Evolutionary conservation across 1,140 invertebrate species (phyloP).

Genomic region (Periplaneta americana): DNA sequence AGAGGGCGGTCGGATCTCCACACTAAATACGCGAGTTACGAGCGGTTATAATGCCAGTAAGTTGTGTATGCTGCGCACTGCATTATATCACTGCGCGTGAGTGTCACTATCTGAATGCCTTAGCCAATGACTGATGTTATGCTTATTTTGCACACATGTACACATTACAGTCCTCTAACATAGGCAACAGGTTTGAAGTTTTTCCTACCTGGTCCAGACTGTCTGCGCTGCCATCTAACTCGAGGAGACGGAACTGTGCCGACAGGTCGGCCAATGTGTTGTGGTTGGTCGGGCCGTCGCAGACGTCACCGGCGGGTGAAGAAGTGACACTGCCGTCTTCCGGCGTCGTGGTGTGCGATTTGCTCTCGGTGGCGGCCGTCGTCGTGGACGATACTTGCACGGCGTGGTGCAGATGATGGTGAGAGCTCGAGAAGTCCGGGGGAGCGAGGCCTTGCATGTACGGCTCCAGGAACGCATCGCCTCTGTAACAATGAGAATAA

Average conservation of each 20-base stretch:
- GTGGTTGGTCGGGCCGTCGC: not conserved
- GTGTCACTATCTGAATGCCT: too few species aligned
- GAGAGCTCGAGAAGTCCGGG: not conserved
- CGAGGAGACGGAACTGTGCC: slow-evolving; percentile 11
- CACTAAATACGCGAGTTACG: too few species aligned
- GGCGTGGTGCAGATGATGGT: not conserved
- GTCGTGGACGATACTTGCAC: not conserved
- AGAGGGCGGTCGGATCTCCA: too few species aligned
- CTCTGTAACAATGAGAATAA: slow-evolving; percentile 14
- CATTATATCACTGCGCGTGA: too few species aligned
- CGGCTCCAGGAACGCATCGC: slow-evolving; percentile 24
- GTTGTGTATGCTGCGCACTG: too few species aligned
- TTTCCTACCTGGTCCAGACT: slow-evolving; percentile 13
- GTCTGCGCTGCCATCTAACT: slow-evolving; percentile 18
- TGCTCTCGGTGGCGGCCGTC: not conserved
- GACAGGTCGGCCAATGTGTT: slow-evolving; percentile 8
- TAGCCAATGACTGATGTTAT: too few species aligned
- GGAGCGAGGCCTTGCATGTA: slow-evolving; percentile 22
- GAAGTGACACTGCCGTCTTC: not conserved
- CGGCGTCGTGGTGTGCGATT: not conserved
- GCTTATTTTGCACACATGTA: too few species aligned
- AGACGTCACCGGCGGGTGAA: not conserved
- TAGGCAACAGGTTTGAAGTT: too few species aligned
- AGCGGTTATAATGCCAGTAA: too few species aligned
- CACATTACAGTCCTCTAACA: too few species aligned